Evolutionary conservation across 2,113 vertebrate species (phyloP).

Genomic region (Naja naja): DNA sequence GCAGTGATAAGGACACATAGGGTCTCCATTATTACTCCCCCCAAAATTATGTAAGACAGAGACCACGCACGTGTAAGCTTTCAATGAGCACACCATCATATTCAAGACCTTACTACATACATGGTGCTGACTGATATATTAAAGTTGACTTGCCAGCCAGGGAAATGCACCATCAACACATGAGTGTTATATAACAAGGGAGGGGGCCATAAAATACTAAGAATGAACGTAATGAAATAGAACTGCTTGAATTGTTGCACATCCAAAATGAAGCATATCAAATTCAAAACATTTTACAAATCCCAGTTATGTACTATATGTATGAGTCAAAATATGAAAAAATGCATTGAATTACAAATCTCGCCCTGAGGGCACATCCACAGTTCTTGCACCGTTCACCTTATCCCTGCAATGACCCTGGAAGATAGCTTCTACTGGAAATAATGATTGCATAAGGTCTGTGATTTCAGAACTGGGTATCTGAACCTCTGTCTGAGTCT

Average conservation of each 20-base stretch:
- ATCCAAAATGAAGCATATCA: neutral
- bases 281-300: neutral
- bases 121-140: neutral
- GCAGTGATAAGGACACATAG: neutral
- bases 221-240: neutral
- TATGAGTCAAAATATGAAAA: neutral
- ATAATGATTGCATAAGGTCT: neutral
- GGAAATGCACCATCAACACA: neutral
- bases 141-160: neutral
- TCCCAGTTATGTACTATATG: neutral
- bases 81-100: neutral
- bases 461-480: neutral
- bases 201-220: neutral
- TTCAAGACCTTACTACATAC: neutral
- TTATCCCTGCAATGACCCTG: neutral
- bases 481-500: neutral
- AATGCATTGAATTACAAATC: neutral
- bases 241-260: neutral
- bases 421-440: neutral
- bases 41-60: neutral
- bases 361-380: neutral
- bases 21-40: neutral
- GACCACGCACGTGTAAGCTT: neutral
- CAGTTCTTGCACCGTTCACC: neutral
- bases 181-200: neutral